A percentile compares a stretch with the other conserved stretches of the same genome.
phyloP scores from a whole-genome alignment of 2,888 invertebrate species.

The Meghimatium bilineatum region DNA sequence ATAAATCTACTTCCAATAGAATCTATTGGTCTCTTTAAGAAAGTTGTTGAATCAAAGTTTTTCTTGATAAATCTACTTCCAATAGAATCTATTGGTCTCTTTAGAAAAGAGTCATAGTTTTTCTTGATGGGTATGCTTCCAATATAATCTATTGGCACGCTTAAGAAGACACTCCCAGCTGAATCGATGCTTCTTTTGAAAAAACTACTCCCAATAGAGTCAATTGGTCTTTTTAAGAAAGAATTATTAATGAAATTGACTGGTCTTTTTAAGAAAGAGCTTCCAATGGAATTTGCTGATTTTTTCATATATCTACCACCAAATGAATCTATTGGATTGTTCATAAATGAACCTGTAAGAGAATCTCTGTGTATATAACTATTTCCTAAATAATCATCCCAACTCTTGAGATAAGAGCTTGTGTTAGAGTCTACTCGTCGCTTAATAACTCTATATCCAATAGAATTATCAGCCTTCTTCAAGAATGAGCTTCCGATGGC shows the following conservation, averaged over 20 bases:
- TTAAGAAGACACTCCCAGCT: background rate
- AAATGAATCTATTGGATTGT: background rate
- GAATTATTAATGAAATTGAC: too few relatives aligned
- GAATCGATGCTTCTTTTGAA: background rate
- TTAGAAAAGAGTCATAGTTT: background rate
- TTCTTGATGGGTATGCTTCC: background rate
- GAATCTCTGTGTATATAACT: background rate
- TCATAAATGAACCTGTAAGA: background rate
- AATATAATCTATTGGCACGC: background rate
- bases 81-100: background rate
- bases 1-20: slow-evolving; percentile 7
- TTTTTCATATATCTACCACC: background rate
- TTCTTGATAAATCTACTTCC: slow-evolving; percentile 11
- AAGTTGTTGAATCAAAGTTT: background rate
- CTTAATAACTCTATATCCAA: background rate
- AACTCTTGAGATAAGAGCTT: background rate
- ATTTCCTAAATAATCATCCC: background rate
- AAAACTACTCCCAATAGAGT: background rate
- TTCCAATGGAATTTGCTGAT: background rate
- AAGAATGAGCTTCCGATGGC: background rate
- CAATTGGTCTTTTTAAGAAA: background rate
- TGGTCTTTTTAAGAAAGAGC: background rate
- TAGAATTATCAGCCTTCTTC: background rate
- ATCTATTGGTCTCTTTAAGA: background rate
- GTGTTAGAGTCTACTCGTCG: too few relatives aligned